phyloP scores from a whole-genome alignment of 2,113 vertebrate species.

The Megalops atlanticus region DNA sequence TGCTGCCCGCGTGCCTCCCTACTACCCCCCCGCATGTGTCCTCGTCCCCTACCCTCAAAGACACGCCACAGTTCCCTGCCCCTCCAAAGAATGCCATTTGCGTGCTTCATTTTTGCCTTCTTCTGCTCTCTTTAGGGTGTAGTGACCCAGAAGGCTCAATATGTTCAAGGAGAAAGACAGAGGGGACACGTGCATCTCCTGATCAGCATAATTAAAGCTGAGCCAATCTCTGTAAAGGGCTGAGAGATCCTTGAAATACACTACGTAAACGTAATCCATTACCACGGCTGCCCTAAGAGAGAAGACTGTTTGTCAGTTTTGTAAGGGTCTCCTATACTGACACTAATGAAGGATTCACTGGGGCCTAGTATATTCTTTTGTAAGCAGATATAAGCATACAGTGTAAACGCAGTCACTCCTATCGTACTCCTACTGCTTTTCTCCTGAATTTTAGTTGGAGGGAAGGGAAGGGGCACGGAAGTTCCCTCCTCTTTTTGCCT shows the following conservation, averaged over 20 bases:
- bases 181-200: background rate
- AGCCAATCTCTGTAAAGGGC: too few species aligned
- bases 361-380: conserved; percentile 62
- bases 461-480: conserved; percentile 25
- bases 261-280: too few species aligned
- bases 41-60: background rate
- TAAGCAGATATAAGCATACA: conserved; percentile 66
- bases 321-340: conserved; percentile 57
- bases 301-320: conserved; percentile 40
- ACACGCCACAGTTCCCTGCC: conserved; percentile 9
- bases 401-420: conserved; percentile 67
- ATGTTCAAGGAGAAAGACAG: background rate
- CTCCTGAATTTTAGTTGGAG: background rate
- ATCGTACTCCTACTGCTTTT: conserved; percentile 61
- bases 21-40: background rate
- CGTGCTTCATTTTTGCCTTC: background rate
- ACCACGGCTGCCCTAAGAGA: background rate
- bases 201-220: background rate
- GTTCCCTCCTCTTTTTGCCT: conserved; percentile 53
- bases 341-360: conserved; percentile 56
- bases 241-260: too few species aligned
- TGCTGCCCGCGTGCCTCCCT: background rate
- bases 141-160: background rate
- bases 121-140: background rate
- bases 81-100: conserved; percentile 14